Evolutionary conservation across 2,888 invertebrate species (phyloP), one percentile per base, ranked within the genome.

Genomic region (Cheilosia vulpina): DNA sequence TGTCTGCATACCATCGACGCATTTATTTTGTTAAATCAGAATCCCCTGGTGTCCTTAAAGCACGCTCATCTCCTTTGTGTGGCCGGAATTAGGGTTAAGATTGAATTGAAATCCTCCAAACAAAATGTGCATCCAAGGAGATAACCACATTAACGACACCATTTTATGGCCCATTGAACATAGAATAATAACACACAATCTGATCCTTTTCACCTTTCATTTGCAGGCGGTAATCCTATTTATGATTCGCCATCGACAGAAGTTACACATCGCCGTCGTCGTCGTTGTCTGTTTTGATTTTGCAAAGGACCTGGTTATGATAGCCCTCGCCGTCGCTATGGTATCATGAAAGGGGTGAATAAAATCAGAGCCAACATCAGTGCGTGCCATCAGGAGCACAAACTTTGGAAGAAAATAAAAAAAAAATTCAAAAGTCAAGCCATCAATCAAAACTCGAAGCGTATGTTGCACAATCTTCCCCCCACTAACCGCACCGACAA

Each of bases 111-210:
- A 75, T 79, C 72, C 75, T 79, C 68, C 68, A 75, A 88, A 90
- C 88, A 90, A 90, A 90, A 89, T 90, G 91, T 90, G 91, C 91
- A 91, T 89, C 89, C 88, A 89, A 89, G 90, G 87, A 91, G 91
- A 91, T 91, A 90, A 90, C 90, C 89, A 90, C 89, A 90, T 90
- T 90, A 89, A 88, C 87, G 87, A 90, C 89, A 90, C 90, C 90
- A 92, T 92, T 92, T 92, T 92, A 92, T 92, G 90, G 92, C 89
- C 91, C 91, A 92, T 92, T 92, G 92, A 91, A 90, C 90, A 87
- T 81, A 72, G 83, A 81, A 85, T 76, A 71, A 85, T 52, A 77
- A 34, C 45, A 72, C 68, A 69, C 68, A 62, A 66, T 68, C 73
- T 78, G 87, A 87, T 87, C 87, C 87, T 78, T 78, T 87, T 87